A percentile compares a stretch with the other conserved stretches of the same genome.
phyloP scores from a whole-genome alignment of 1,140 invertebrate genomes.

The Papilio aristodemus region DNA sequence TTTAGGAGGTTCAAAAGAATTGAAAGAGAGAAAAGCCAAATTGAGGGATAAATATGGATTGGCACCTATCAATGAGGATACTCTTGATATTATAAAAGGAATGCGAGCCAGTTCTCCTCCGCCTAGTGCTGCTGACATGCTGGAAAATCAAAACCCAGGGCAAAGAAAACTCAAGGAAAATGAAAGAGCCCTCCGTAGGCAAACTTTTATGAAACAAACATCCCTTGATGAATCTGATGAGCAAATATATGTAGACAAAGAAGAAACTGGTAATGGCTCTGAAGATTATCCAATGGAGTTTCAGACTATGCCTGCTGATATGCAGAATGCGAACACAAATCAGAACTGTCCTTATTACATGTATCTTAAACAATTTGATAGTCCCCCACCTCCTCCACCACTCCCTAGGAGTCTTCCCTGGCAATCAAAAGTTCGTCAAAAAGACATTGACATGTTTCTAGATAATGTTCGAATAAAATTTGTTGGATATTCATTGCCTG shows the following conservation, averaged over 20 bases:
- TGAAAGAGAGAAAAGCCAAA: constrained; percentile 87
- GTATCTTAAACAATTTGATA: constrained; percentile 74
- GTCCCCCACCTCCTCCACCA: constrained; percentile 79
- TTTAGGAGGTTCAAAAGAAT: constrained; percentile 92
- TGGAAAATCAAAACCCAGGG: constrained; percentile 93
- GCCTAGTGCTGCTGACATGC: constrained; percentile 93
- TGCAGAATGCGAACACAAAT: constrained; percentile 58
- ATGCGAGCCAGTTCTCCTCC: constrained; percentile 98
- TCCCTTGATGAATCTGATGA: constrained; percentile 92
- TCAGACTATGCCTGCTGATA: constrained; percentile 65
- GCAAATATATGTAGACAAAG: constrained; percentile 86
- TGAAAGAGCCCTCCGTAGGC: constrained; percentile 78
- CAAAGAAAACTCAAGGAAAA: constrained; percentile 80
- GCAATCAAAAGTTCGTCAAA: constrained; percentile 97
- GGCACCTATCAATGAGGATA: constrained; percentile 92
- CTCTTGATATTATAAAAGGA: constrained; percentile 93
- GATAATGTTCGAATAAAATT: constrained; percentile 96
- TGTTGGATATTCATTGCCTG: constrained; percentile 94
- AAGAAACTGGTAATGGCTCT: constrained; percentile 79
- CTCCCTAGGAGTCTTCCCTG: constrained; percentile 89
- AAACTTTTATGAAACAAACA: constrained; percentile 95
- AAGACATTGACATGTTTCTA: constrained; percentile 95
- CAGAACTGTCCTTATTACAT: constrained; percentile 70
- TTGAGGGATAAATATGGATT: constrained; percentile 88
- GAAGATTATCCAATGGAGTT: constrained; percentile 77